Evolutionary conservation across 2,888 invertebrate genomes (phyloP).

Genomic region (Unio pictorum): DNA sequence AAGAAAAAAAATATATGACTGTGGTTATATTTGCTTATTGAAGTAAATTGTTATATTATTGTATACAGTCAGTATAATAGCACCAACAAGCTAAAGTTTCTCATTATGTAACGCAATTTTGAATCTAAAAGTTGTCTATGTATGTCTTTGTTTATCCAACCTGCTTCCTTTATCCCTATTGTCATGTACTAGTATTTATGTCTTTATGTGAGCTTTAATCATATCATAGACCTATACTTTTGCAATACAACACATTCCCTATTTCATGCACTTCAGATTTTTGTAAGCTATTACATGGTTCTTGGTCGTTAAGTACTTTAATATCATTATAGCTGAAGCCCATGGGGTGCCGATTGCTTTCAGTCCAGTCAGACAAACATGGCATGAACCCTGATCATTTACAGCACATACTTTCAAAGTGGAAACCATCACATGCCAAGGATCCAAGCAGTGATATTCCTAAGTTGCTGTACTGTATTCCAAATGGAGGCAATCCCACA

Average conservation of each 20-base stretch:
- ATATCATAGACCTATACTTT: no score
- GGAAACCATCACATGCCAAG: conserved; percentile 70
- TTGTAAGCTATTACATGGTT: background rate
- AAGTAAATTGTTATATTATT: no score
- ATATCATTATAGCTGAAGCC: conserved; percentile 79
- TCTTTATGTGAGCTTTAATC: background rate
- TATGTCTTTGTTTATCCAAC: no score
- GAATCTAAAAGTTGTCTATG: no score
- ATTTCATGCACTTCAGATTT: background rate
- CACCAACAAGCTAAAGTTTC: no score
- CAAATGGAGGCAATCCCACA: conserved; percentile 85
- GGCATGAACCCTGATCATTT: conserved; percentile 80
- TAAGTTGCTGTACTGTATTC: conserved; percentile 81
- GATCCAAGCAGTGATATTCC: conserved; percentile 78
- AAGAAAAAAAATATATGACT: no score
- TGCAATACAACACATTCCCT: background rate
- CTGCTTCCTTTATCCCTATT: no score
- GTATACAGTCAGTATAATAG: no score
- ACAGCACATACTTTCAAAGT: conserved; percentile 74
- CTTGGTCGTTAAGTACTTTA: background rate
- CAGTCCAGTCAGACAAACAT: conserved; percentile 80
- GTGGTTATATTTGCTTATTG: no score
- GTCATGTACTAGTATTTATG: no score
- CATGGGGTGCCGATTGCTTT: conserved; percentile 78
- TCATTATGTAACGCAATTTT: no score